Evolutionary conservation across 2,113 vertebrate genomes (phyloP), one percentile per base, ranked within the genome.

Genomic region (Bungarus multicinctus): DNA sequence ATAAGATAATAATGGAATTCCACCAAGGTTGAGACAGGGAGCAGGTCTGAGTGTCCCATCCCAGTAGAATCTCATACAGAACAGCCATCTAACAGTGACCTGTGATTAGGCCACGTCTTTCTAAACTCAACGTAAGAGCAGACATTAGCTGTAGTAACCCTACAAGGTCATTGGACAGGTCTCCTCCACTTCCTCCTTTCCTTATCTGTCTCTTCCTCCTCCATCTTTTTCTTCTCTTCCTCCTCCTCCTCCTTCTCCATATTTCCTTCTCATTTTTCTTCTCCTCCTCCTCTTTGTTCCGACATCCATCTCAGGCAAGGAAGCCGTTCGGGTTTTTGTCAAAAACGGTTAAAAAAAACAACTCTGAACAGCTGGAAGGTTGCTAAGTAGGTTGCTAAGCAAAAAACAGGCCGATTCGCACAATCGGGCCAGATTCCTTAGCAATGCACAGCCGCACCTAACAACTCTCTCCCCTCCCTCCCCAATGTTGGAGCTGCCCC

Each of bases 341-440:
- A 25, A 58, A 58, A 58, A 58, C 3, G 3, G 23, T 9, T 47
- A 47, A 58, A 58, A 58, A 58, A 2, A 22, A n/a, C n/a, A n/a
- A 25, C 4, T 9, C 85, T 16, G 54, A 91, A 91, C 85, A 87
- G 91, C 91, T 91, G 91, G 85, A 18, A 45, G 43, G 91, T 91
- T 91, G 91, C 91, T 87, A 91, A 87, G 91, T 6, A 6, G n/a
- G 85, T 91, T 91, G 91, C 91, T 91, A 91, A n/a, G 91, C 55
- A 23, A 87, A 81, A 85, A 23, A 52, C 52, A 30, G 6, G 34
- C 43, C 43, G 34, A 58, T 45, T 53, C 9, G n/a, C 22, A 22
- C 16, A 11, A 53, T 50, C 1, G 3, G 52, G 10, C 50, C 3
- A 3, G 90, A n/a, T 86, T 91, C 39, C 39, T 58, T 27, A 0